A percentile compares a stretch with the other conserved stretches of the same genome.
phyloP scores from a whole-genome alignment of 2,113 vertebrate species.

The Scalopus aquaticus region DNA sequence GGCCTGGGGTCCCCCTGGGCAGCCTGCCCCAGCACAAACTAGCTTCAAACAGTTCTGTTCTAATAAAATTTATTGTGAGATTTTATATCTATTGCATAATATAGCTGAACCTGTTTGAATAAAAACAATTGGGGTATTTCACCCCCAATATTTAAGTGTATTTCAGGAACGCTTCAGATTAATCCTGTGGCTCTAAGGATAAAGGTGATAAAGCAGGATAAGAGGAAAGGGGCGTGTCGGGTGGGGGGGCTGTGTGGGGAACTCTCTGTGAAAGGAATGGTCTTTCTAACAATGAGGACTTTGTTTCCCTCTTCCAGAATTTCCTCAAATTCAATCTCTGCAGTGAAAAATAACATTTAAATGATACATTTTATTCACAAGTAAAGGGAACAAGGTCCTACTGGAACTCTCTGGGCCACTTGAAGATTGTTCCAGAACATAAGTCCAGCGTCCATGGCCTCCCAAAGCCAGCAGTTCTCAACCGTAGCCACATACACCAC shows the following conservation, averaged over 20 bases:
- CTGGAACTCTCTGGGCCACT: not conserved
- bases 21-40: not conserved
- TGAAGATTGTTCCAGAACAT: not conserved
- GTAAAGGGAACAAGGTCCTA: not conserved
- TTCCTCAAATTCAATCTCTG: slow-evolving; percentile 41
- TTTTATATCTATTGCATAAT: not conserved
- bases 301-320: slow-evolving; percentile 14
- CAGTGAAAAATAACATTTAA: not conserved
- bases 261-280: not conserved
- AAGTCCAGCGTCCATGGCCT: not conserved
- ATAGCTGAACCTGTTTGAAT: not conserved
- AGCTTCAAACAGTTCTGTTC: not conserved
- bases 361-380: slow-evolving; percentile 37
- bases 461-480: not conserved
- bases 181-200: not conserved
- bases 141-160: not conserved
- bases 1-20: not conserved
- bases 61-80: not conserved
- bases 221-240: not conserved
- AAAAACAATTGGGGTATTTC: not conserved
- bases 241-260: not conserved
- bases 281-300: slow-evolving; percentile 30
- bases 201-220: not conserved
- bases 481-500: not conserved
- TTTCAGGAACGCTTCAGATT: not conserved